phyloP scores from a whole-genome alignment of 2,797 vertebrate species.

The Cephalopachus bancanus region DNA sequence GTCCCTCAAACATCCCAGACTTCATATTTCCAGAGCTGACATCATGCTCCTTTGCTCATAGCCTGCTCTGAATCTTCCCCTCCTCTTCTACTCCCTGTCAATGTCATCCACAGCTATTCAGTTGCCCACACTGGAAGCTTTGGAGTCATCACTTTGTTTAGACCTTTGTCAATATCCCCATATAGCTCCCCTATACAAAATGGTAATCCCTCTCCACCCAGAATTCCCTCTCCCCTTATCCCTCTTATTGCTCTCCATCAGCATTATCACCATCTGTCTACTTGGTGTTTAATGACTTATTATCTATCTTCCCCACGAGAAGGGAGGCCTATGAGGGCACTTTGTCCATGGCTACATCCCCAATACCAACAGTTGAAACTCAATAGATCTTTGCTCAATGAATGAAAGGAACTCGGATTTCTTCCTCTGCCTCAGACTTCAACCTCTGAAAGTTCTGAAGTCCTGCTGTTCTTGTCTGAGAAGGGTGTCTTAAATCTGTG shows the following conservation, averaged over 20 bases:
- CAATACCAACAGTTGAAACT: not conserved
- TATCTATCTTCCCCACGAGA: not conserved
- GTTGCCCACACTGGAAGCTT: not conserved
- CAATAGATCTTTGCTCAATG: not conserved
- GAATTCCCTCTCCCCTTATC: not conserved
- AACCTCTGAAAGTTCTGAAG: not conserved
- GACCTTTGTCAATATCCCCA: not conserved
- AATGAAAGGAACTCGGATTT: not conserved
- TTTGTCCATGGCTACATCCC: not conserved
- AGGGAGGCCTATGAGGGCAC: not conserved
- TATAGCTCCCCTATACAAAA: not conserved
- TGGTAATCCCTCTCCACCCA: not conserved
- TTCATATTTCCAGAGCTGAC: not conserved
- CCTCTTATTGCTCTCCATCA: not conserved
- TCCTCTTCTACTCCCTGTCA: too few relatives aligned
- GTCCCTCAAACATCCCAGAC: not conserved
- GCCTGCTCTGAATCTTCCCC: not conserved
- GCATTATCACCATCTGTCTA: not conserved
- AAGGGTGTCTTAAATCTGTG: not conserved
- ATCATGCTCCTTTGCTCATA: not conserved
- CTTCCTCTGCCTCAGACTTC: not conserved
- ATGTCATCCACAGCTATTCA: not conserved
- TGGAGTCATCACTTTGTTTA: not conserved
- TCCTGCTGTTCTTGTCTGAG: not conserved
- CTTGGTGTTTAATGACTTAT: not conserved